Conservation (phyloP, 2,113 vertebrate genomes). For the Canis aureus region DNA sequence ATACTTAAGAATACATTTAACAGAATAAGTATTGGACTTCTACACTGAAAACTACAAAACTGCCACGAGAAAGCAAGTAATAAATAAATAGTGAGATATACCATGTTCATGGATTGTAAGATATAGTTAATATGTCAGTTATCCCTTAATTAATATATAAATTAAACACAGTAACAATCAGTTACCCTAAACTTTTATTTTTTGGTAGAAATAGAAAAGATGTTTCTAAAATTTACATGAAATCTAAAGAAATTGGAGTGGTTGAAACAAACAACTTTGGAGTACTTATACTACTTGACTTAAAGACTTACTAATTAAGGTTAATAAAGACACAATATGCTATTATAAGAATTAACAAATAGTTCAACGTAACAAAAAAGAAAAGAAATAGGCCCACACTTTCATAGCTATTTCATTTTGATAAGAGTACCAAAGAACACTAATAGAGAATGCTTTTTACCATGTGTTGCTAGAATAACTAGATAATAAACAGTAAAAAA, state of each 20-base stretch:
- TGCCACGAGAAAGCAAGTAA: not conserved
- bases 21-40: not conserved
- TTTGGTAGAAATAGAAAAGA: not conserved
- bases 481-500: not conserved
- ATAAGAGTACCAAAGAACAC: not conserved
- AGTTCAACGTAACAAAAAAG: not conserved
- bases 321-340: not conserved
- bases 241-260: not conserved
- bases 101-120: not conserved
- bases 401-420: not conserved
- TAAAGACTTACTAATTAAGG: not conserved
- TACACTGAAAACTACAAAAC: not conserved
- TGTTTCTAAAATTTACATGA: not conserved
- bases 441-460: not conserved
- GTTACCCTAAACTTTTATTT: not conserved
- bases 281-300: not conserved
- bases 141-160: not conserved
- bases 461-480: not conserved
- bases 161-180: not conserved
- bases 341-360: not conserved
- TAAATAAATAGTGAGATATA: not conserved
- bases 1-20: not conserved
- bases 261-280: not conserved
- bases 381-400: not conserved
- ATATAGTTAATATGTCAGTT: not conserved